These are phyloP conservation scores for Sebastes glaucus DNA, from an alignment of 2,797 vertebrate genomes.

Conservation along the genomic window DNA sequence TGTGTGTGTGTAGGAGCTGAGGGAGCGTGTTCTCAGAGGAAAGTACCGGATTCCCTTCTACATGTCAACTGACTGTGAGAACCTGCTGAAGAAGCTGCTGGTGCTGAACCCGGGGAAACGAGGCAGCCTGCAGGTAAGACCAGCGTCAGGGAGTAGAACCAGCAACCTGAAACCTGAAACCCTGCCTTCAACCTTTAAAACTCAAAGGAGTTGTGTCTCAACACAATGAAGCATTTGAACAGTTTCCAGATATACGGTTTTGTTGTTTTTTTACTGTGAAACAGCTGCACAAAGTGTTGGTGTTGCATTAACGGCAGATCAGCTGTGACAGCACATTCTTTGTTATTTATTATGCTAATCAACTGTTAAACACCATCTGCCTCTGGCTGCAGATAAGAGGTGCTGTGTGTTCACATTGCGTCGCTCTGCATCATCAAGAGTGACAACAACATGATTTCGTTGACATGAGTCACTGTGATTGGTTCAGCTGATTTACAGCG, in stretches of 20 bases:
- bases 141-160: neutral
- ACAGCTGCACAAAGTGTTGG: no score
- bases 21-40: conserved; percentile 91
- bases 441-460: neutral
- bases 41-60: conserved; percentile 96
- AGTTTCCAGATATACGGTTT: neutral
- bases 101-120: conserved; percentile 93
- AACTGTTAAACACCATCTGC: no score
- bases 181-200: neutral
- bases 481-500: neutral
- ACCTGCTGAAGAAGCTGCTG: conserved; percentile 92
- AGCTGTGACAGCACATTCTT: no score
- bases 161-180: neutral
- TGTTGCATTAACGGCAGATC: no score
- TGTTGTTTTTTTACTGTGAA: neutral
- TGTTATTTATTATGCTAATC: no score
- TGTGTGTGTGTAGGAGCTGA: conserved; percentile 82
- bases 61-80: conserved; percentile 97
- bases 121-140: conserved; percentile 90
- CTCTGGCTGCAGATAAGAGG: neutral
- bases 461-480: neutral
- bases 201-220: neutral
- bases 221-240: neutral
- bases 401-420: neutral
- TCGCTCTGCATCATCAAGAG: neutral